phyloP scores from a whole-genome alignment of 2,113 vertebrate genomes.

The Ptilonorhynchus violaceus region DNA sequence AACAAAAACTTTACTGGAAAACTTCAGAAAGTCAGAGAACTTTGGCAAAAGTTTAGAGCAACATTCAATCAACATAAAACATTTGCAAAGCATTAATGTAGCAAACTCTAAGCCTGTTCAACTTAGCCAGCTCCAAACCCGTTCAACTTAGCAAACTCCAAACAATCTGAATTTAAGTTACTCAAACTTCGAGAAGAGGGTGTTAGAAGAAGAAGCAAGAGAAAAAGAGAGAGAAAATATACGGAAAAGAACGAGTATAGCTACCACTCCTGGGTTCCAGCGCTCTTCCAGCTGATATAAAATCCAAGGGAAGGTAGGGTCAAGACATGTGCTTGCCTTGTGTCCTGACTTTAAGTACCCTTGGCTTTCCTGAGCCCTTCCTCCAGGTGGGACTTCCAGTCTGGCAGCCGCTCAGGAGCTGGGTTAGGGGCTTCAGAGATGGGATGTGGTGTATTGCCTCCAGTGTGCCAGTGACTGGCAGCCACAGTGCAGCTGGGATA shows the following conservation, averaged over 20 bases:
- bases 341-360: neutral
- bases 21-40: neutral
- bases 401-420: neutral
- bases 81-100: neutral
- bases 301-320: neutral
- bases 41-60: neutral
- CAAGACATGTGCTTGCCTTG: neutral
- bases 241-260: neutral
- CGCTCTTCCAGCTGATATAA: neutral
- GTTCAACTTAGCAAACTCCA: neutral
- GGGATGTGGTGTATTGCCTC: neutral
- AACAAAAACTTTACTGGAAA: neutral
- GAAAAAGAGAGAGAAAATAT: neutral
- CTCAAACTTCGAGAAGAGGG: neutral
- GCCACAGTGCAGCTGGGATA: neutral
- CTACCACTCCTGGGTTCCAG: neutral
- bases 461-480: neutral
- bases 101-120: neutral
- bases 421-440: neutral
- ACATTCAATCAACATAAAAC: neutral
- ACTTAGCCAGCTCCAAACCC: neutral
- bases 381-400: neutral
- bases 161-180: neutral
- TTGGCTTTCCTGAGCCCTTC: neutral
- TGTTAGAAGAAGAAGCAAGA: neutral